A percentile compares a stretch with the other conserved stretches of the same genome.
phyloP scores from a whole-genome alignment of 2,113 vertebrate genomes.

The Colaptes auratus region DNA sequence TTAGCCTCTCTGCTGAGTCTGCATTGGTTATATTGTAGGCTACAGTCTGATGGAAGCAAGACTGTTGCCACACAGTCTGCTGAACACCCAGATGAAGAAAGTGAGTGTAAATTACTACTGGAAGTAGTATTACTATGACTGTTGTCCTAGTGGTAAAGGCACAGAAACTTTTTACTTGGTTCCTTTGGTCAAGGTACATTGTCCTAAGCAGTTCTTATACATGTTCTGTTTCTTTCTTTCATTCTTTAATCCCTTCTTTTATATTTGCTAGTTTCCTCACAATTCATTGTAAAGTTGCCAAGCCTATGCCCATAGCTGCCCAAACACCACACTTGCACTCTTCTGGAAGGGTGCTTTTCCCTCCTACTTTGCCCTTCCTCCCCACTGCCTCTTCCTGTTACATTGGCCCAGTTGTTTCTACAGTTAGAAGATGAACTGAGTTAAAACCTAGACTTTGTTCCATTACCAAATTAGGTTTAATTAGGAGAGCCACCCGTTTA shows the following conservation, averaged over 20 bases:
- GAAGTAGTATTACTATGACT: background rate
- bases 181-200: background rate
- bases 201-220: background rate
- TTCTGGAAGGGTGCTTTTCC: background rate
- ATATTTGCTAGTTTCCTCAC: background rate
- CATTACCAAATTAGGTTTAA: background rate
- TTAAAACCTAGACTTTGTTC: background rate
- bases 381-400: background rate
- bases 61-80: background rate
- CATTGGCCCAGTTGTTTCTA: background rate
- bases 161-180: background rate
- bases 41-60: background rate
- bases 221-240: background rate
- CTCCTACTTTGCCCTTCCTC: background rate
- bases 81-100: background rate
- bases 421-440: background rate
- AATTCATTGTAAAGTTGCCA: background rate
- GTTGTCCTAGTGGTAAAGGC: background rate
- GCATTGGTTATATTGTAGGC: background rate
- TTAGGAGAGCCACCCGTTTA: background rate
- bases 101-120: background rate
- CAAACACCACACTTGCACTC: background rate
- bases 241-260: background rate
- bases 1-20: slow-evolving; percentile 9
- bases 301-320: background rate